Evolutionary conservation across 2,797 vertebrate genomes (phyloP), one percentile per base, ranked within the genome.

Genomic region (Crax fasciolata): DNA sequence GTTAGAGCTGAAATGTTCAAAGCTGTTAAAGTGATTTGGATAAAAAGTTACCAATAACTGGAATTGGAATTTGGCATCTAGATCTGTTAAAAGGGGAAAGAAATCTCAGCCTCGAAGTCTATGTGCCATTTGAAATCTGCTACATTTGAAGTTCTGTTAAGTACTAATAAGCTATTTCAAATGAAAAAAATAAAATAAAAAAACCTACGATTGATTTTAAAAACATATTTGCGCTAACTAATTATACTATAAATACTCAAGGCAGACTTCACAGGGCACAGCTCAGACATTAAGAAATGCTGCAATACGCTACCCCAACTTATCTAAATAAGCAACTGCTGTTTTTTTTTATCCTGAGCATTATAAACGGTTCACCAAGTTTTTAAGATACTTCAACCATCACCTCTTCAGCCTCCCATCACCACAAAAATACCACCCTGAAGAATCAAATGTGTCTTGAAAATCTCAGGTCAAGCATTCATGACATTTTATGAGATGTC

Each of bases 1-100:
- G 28, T 74, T 90, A 92, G 0, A 84, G 48, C 32, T 1, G 7
- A 92, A 76, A 81, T 41, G 66, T 70, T 75, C 73, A 88, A 94
- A 95, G 70, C 93, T 89, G 87, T 68, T 90, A 81, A 84, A 93
- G 62, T 28, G 86, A 95, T 92, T 93, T 92, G 70, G 46, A 86
- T 66, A 46, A 89, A 74, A 91, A 63, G 41, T 55, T 67, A 92
- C 82, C 62, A 93, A 86, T 83, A 94, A 65, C 70, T 92, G 66
- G 30, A 85, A 87, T 2, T 57, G 51, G 73, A 93, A 91, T 68
- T 85, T 96, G 93, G 90, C 87, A 78, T 55, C 51, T 25, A 27
- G 13, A 30, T n/a, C 51, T 78, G 51, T 73, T 89, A 70, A 76
- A 94, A 48, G 19, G 32, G 28, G 4, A 15, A 48, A 30, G 57